Evolutionary conservation across 1,140 invertebrate species (phyloP).

Genomic region (Anastrepha ludens): DNA sequence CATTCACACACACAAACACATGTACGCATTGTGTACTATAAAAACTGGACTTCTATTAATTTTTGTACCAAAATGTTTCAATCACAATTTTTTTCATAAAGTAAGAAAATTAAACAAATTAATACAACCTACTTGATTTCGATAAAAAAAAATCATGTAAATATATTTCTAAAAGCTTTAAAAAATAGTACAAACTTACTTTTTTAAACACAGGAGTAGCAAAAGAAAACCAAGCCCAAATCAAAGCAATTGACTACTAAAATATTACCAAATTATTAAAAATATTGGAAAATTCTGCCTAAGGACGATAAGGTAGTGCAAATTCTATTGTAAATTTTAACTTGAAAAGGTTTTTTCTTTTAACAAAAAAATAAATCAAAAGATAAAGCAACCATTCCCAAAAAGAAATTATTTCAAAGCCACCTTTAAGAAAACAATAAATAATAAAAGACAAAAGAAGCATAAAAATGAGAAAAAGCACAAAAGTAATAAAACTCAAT

Average conservation of each 20-base stretch:
- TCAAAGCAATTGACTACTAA: no score
- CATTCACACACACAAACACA: no score
- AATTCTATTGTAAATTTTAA: no score
- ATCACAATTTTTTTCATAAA: neutral
- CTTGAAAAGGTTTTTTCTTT: no score
- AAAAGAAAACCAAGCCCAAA: no score
- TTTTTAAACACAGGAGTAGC: no score
- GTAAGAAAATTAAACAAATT: neutral
- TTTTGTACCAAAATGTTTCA: neutral
- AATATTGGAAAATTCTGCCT: no score
- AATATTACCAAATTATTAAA: no score
- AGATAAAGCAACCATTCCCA: neutral
- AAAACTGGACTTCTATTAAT: neutral
- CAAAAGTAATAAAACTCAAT: conserved; percentile 37
- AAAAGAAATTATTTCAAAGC: neutral
- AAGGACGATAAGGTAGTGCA: no score
- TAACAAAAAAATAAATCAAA: neutral
- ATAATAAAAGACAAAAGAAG: neutral
- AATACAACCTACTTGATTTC: neutral
- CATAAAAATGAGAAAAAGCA: neutral
- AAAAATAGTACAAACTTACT: no score
- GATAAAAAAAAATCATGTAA: neutral
- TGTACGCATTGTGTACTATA: no score
- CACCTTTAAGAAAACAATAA: neutral
- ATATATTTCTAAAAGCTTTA: no score